Conservation (phyloP, 2,888 invertebrate species). For the Ectobius pallidus region DNA sequence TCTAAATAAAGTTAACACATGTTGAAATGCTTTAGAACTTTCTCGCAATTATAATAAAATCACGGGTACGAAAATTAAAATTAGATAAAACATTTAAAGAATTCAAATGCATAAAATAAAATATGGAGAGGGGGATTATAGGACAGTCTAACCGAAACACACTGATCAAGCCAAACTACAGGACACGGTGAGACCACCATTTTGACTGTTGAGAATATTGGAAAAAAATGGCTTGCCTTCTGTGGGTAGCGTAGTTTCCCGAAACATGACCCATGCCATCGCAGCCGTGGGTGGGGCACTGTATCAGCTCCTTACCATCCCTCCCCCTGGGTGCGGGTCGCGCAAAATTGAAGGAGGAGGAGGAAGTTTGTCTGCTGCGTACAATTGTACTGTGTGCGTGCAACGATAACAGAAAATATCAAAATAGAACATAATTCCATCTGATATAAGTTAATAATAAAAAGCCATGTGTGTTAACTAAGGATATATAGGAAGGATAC, state of each 20-base stretch:
- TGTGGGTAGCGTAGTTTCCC: conserved; percentile 88
- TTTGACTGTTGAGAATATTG: conserved; percentile 43
- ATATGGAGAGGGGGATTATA: background rate
- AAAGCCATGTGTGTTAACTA: too few relatives aligned
- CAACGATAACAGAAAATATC: conserved; percentile 31
- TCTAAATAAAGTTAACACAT: background rate
- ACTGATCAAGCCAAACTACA: conserved; percentile 29
- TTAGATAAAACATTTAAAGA: conserved; percentile 16
- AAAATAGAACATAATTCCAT: background rate
- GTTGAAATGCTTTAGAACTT: too few relatives aligned
- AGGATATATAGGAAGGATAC: too few relatives aligned
- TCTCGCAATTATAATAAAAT: background rate
- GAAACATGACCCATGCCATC: conserved; percentile 89
- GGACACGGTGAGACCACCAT: conserved; percentile 22
- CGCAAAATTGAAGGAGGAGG: conserved; percentile 32
- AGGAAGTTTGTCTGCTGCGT: conserved; percentile 34
- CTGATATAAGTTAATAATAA: too few relatives aligned
- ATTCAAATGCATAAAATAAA: background rate
- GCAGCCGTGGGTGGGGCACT: conserved; percentile 80
- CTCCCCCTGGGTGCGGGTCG: conserved; percentile 61
- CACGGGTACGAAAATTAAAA: background rate
- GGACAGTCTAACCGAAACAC: conserved; percentile 25
- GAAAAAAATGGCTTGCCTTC: conserved; percentile 73
- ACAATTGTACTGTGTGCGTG: conserved; percentile 37
- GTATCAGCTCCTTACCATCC: conserved; percentile 76